Percentiles rank a stretch among this genome's conserved stretches.
These are phyloP conservation scores for Spongia lamella DNA, from an alignment of 37 sponge, comb jelly and placozoan genomes.

Conservation along the genomic window DNA sequence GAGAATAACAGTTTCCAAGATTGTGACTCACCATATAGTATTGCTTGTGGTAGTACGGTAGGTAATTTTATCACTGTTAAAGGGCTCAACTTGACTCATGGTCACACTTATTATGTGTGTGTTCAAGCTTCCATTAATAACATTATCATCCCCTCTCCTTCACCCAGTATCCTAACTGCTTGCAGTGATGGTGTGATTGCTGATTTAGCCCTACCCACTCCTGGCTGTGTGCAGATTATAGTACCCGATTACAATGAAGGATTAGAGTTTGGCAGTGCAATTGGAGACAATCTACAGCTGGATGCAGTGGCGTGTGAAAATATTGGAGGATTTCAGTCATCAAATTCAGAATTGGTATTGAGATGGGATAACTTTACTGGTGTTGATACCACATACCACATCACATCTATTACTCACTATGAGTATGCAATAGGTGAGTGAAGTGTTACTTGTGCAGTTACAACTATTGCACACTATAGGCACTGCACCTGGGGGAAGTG, in stretches of 20 bases:
- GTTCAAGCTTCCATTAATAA: conserved; percentile 33
- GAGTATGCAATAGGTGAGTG: conserved; percentile 64
- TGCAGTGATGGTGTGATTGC: conserved; percentile 73
- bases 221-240: conserved; percentile 48
- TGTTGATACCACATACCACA: conserved; percentile 44
- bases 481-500: conserved; percentile 17
- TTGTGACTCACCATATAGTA: conserved; percentile 13
- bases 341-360: conserved; percentile 47
- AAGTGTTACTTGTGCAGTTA: neutral
- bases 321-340: conserved; percentile 40
- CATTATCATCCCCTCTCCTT: conserved; percentile 22
- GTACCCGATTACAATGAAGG: neutral
- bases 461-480: conserved; percentile 5
- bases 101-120: conserved; percentile 63
- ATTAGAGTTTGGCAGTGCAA: conserved; percentile 9
- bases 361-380: conserved; percentile 60
- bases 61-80: conserved; percentile 41
- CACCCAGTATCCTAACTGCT: conserved; percentile 17
- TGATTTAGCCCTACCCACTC: conserved; percentile 49
- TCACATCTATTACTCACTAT: conserved; percentile 51
- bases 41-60: conserved; percentile 64
- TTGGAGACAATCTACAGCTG: neutral
- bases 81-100: conserved; percentile 30
- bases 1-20: conserved; percentile 15
- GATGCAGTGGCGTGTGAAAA: neutral